A percentile compares a stretch with the other conserved stretches of the same genome.
Conservation (phyloP, 2,113 vertebrate species). For the Scartelaos histophorus region DNA sequence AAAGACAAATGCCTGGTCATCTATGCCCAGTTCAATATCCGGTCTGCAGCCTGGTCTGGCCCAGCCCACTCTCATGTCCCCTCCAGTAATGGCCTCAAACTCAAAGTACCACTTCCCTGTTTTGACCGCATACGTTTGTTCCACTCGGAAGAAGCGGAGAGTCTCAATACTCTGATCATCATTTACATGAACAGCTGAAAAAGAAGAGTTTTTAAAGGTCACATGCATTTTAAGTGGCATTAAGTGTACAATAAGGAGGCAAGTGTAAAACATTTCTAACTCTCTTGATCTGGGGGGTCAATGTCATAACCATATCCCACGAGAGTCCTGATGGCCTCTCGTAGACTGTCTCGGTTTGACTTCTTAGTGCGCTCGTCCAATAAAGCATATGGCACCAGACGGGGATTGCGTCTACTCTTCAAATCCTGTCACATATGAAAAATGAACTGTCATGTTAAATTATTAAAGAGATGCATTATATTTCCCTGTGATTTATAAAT, state of each 20-base stretch:
- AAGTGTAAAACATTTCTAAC: slow-evolving; percentile 54
- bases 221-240: background rate
- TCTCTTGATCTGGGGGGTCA: slow-evolving; percentile 93
- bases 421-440: slow-evolving; percentile 81
- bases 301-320: slow-evolving; percentile 93
- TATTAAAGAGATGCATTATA: background rate
- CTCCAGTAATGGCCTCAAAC: slow-evolving; percentile 91
- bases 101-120: slow-evolving; percentile 98
- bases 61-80: slow-evolving; percentile 98
- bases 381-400: slow-evolving; percentile 92
- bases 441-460: background rate
- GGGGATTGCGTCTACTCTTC: slow-evolving; percentile 95
- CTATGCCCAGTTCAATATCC: slow-evolving; percentile 85
- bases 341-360: slow-evolving; percentile 94
- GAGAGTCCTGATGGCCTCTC: slow-evolving; percentile 93
- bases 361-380: slow-evolving; percentile 97
- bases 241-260: background rate
- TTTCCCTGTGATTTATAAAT: background rate
- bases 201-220: background rate
- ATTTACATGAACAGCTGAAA: slow-evolving; percentile 77
- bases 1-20: slow-evolving; percentile 93
- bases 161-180: slow-evolving; percentile 88
- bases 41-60: slow-evolving; percentile 91
- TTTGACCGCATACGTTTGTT: slow-evolving; percentile 89
- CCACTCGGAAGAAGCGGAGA: slow-evolving; percentile 93